Base-by-base conservation (phyloP, 1,140 invertebrate genomes). In the roundworm (Caenorhabditis elegans) region DNA sequence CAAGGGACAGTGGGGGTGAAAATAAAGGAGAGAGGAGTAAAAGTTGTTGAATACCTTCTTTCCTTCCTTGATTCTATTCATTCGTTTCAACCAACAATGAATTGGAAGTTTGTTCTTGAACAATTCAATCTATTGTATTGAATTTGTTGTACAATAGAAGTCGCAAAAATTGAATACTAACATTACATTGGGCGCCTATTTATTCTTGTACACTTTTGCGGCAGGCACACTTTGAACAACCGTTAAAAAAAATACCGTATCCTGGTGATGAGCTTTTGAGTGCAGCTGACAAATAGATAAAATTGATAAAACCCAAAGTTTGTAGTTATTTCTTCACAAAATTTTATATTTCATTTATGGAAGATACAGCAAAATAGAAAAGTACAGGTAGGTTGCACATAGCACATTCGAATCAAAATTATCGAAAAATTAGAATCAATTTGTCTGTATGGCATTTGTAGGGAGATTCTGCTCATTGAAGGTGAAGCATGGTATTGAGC, bases 71-170 rank as follows among this genome's bases (percentile, higher is more conserved):
- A 70, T 70, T 70, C 60, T 70, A 34, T 70, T 70, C 34, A 70
- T 70, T 70, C 60, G 60, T 34, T 70, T 70, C 28, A 70, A 70
- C 60, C 60, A 70, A 70, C 60, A 70, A 70, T 70, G 60, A 70
- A 70, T 70, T 70, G 60, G 60, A 70, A 70, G 60, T 70, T 70
- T 70, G 60, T 70, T 70, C 60, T 70, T 70, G 60, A 70, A 70
- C 60, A 70, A 70, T 70, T 36, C 34, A 39, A 17, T 60, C 53
- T 60, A 70, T 70, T 70, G 60, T 70, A 39, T 70, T 70, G 55
- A 60, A 60, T 31, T 60, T 60, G n/a, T n/a, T n/a, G 60, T 70
- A 70, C 60, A 70, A 70, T 70, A 39, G 60, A 70, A 70, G 60
- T 70, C 60, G 39, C 60, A 70, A 70, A 70, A 70, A 70, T 70